Conservation (phyloP, 2,888 invertebrate species). For the Oscheius sp. region DNA sequence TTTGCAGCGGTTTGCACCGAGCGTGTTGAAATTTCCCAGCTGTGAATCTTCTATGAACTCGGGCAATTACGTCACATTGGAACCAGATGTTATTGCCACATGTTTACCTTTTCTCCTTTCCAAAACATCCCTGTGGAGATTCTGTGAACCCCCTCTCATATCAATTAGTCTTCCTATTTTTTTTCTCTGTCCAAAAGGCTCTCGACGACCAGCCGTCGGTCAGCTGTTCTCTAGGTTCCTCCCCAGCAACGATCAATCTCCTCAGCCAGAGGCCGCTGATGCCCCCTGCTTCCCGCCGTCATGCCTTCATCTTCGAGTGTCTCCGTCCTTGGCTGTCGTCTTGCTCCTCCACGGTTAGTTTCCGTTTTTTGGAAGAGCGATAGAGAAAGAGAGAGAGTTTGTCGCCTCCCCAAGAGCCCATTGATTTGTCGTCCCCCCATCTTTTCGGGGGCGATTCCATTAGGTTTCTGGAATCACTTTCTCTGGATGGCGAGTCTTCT, state of each 20-base stretch:
- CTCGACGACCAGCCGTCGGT: background rate
- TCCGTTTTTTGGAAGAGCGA: background rate
- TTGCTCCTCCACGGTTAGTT: slow-evolving; percentile 31
- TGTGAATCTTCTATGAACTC: too few species aligned
- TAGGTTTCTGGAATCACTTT: background rate
- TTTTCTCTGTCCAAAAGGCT: too few species aligned
- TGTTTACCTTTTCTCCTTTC: too few species aligned
- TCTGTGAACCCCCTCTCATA: background rate
- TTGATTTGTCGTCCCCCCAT: slow-evolving; percentile 12
- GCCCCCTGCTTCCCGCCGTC: slow-evolving; percentile 8
- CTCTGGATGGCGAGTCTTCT: slow-evolving; percentile 12
- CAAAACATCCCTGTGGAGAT: too few species aligned
- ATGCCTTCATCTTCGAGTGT: slow-evolving; percentile 4
- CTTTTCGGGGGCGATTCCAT: slow-evolving; percentile 22
- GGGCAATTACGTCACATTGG: too few species aligned
- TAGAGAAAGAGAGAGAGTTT: background rate
- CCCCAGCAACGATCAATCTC: slow-evolving; percentile 12
- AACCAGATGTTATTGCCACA: too few species aligned
- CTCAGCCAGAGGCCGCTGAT: background rate
- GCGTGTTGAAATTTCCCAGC: too few species aligned
- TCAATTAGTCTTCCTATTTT: background rate
- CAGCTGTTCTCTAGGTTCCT: slow-evolving; percentile 11
- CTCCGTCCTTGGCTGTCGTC: background rate
- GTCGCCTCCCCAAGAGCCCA: background rate
- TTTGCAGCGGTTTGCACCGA: too few species aligned